These are phyloP conservation scores for Ivindomyrus marchei DNA, from an alignment of 2,113 vertebrate species.

Conservation along the genomic window DNA sequence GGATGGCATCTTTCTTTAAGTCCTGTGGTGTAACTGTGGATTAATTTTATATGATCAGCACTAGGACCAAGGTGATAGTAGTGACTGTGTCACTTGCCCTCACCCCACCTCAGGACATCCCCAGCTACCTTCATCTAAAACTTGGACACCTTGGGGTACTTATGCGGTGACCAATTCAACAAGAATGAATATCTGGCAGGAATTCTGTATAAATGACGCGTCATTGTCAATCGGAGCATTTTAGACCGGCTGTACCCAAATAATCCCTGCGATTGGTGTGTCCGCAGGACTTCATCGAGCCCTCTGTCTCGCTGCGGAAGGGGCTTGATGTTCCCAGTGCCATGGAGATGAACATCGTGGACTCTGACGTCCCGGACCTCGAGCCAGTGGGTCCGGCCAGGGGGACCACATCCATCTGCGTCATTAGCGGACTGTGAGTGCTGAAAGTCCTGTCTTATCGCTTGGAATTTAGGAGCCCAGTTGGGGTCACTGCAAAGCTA, in stretches of 20 bases:
- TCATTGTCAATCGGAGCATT: not conserved
- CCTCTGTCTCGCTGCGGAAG: constrained; percentile 28
- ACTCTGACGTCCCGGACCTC: constrained; percentile 36
- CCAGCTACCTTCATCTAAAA: not conserved
- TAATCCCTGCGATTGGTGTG: constrained; percentile 11
- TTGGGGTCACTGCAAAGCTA: not conserved
- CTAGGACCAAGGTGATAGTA: not conserved
- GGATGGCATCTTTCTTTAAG: not conserved
- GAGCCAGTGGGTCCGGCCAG: constrained; percentile 1
- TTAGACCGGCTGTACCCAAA: not conserved
- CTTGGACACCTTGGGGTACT: not conserved
- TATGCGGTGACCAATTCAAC: no score
- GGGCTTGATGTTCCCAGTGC: not conserved
- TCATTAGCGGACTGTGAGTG: constrained; percentile 43
- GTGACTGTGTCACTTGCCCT: not conserved
- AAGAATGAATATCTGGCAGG: not conserved
- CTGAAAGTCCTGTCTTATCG: not conserved
- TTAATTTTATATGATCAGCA: not conserved
- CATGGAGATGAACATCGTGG: constrained; percentile 18
- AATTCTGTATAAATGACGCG: not conserved
- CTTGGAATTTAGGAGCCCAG: not conserved
- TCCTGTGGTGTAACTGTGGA: not conserved
- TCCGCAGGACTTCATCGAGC: constrained; percentile 40
- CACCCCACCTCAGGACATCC: not conserved
- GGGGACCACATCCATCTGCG: constrained; percentile 17